Conservation (phyloP, 1,140 invertebrate species). For the Triops longicaudatus region DNA sequence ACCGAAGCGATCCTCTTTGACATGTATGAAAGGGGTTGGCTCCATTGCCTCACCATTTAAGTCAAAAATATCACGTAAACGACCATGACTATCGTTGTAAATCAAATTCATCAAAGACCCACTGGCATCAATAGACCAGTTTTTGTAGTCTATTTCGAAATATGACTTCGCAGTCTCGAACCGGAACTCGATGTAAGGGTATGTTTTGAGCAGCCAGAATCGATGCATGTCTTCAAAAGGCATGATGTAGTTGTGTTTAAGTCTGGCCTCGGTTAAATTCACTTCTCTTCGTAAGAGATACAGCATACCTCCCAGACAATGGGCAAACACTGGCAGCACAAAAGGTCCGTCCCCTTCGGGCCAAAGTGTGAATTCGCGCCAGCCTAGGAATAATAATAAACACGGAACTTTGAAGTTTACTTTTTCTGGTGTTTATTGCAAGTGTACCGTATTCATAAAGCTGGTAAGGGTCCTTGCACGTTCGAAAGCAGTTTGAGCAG, state of each 20-base stretch:
- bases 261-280: not conserved
- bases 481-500: not conserved
- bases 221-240: not conserved
- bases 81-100: not conserved
- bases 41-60: not conserved
- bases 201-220: not conserved
- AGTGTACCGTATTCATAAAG: not conserved
- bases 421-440: too few species aligned
- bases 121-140: not conserved
- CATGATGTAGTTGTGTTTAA: not conserved
- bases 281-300: not conserved
- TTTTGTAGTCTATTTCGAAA: not conserved
- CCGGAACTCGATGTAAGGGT: not conserved
- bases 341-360: not conserved
- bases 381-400: too few species aligned
- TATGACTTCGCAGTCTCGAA: too few species aligned
- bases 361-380: not conserved
- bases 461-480: not conserved
- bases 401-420: too few species aligned
- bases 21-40: not conserved
- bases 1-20: not conserved
- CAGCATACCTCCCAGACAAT: not conserved
- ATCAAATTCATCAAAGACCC: not conserved
- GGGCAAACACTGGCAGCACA: not conserved
- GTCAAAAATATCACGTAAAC: not conserved